These are phyloP conservation scores for Cyrtonyx montezumae DNA, from an alignment of 2,113 vertebrate species.

Conservation along the genomic window DNA sequence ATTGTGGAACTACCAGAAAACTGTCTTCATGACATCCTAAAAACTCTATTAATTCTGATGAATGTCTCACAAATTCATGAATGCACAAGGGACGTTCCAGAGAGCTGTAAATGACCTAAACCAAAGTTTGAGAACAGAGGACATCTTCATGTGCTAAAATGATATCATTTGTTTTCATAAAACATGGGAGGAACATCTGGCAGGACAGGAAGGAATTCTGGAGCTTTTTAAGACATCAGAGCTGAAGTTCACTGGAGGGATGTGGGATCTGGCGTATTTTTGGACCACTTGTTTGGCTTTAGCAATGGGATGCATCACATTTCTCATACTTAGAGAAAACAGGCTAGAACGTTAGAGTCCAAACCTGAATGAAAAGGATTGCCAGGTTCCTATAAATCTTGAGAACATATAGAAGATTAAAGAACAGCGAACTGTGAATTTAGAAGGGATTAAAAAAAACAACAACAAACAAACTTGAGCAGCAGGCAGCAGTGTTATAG, in stretches of 20 bases:
- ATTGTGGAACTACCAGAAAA: background rate
- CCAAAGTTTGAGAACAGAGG: slow-evolving; percentile 43
- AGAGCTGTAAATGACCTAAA: slow-evolving; percentile 37
- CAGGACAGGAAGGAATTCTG: slow-evolving; percentile 13
- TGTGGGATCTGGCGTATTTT: background rate
- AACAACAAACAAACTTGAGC: background rate
- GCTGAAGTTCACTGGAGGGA: background rate
- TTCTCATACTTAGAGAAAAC: background rate
- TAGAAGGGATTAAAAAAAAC: background rate
- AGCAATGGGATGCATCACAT: background rate
- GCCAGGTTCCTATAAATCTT: background rate
- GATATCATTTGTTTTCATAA: slow-evolving; percentile 58
- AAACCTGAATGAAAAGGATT: background rate
- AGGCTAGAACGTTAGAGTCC: background rate
- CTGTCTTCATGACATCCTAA: background rate
- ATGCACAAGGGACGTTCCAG: slow-evolving; percentile 34
- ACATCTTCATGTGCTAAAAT: slow-evolving; percentile 63
- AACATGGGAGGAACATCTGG: slow-evolving; percentile 55
- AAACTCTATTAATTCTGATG: background rate
- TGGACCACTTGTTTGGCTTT: background rate
- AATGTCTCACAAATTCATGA: slow-evolving; percentile 17
- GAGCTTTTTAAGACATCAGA: slow-evolving; percentile 10
- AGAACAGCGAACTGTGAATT: background rate
- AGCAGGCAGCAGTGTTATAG: background rate
- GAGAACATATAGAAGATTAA: background rate